A percentile compares a stretch with the other conserved stretches of the same genome.
These are phyloP conservation scores for Premnoplex brunnescens DNA, from an alignment of 2,797 vertebrate species.

Conservation along the genomic window DNA sequence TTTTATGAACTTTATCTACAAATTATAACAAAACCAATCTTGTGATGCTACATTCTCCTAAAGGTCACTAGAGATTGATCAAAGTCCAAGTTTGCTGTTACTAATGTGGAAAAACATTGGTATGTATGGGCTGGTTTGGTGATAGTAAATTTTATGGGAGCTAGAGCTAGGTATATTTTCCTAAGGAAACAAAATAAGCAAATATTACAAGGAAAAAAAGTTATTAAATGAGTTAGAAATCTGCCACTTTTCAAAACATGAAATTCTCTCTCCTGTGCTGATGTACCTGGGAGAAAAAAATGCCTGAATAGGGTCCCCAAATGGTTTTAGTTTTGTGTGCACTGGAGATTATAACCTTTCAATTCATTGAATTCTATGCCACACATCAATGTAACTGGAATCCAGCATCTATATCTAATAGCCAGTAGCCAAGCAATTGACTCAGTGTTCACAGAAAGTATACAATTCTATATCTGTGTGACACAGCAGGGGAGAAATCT, in stretches of 20 bases:
- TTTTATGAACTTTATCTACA: not conserved
- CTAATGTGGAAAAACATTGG: not conserved
- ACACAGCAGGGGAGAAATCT: slow-evolving; percentile 11
- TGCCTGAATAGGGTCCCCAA: not conserved
- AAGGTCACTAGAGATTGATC: not conserved
- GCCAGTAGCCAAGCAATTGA: not conserved
- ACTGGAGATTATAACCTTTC: not conserved
- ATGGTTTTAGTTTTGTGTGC: not conserved
- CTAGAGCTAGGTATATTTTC: not conserved
- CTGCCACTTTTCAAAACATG: not conserved
- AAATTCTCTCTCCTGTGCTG: not conserved
- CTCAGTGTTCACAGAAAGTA: not conserved
- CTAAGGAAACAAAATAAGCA: not conserved
- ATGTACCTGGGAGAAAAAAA: not conserved
- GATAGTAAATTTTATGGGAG: not conserved
- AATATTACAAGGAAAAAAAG: not conserved
- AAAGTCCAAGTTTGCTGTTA: not conserved
- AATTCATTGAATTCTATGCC: not conserved
- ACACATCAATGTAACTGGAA: not conserved
- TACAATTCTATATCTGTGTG: not conserved
- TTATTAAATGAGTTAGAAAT: not conserved
- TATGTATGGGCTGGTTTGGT: not conserved
- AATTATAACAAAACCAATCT: not conserved
- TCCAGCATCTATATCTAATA: not conserved
- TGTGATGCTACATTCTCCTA: not conserved